These are phyloP conservation scores for Erethizon dorsatum DNA, from an alignment of 2,797 vertebrate genomes.

Conservation along the genomic window DNA sequence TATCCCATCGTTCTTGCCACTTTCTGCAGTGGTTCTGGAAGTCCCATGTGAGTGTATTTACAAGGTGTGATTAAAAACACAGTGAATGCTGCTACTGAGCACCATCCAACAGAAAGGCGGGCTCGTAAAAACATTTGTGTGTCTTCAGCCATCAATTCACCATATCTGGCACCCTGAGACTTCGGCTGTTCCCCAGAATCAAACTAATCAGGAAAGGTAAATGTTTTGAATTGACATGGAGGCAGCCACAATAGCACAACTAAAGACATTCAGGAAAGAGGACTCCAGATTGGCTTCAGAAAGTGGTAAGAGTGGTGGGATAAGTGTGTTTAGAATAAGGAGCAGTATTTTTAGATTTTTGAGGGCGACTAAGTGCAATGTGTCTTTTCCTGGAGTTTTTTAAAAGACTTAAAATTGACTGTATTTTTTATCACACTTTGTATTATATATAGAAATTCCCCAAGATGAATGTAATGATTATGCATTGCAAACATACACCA, in stretches of 20 bases:
- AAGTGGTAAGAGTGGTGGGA: neutral
- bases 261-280: neutral
- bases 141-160: neutral
- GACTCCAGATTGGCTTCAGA: neutral
- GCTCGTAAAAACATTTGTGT: neutral
- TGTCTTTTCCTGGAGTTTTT: neutral
- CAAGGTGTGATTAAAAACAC: neutral
- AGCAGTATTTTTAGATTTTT: neutral
- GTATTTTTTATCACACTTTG: neutral
- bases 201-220: neutral
- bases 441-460: neutral
- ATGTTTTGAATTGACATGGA: neutral
- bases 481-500: neutral
- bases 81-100: neutral
- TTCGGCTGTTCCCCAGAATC: neutral
- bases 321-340: neutral
- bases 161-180: neutral
- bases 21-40: neutral
- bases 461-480: neutral
- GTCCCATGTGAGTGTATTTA: neutral
- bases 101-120: neutral
- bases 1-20: neutral
- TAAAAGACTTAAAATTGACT: neutral
- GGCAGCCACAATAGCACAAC: neutral
- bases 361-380: neutral